Evolutionary conservation across 1,140 invertebrate genomes (phyloP), one percentile per base, ranked within the genome.

Genomic region (Vanessa atalanta): DNA sequence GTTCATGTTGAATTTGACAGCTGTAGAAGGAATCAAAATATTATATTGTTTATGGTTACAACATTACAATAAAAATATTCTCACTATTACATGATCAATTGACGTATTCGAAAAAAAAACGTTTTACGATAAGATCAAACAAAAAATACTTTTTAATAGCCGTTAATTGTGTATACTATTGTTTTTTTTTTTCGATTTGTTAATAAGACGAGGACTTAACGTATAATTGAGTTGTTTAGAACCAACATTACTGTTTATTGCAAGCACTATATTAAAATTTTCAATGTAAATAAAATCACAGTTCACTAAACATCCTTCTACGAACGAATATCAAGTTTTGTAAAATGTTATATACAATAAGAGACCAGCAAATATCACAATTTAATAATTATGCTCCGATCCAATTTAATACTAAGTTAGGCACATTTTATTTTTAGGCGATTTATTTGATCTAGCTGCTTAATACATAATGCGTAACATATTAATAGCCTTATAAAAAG

Each of bases 291-390:
- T 43, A 43, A 9, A 50, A 50, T 50, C 15, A 50, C 48, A 50
- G 9, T 50, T 6, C 48, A 50, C 48, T 50, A 50, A 23, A 26
- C 23, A 57, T 57, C 13, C 53, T 57, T 57, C 53, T 20, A 57
- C 53, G 20, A 57, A 26, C 53, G 12, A 23, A 23, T 23, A 57
- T 57, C 16, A 23, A 57, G 20, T 57, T 57, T 57, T 26, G 16
- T 61, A 61, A 61, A 61, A 61, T 61, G 15, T n/a, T 61, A 61
- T 37, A 68, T 60, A 68, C 53, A 60, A 50, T 37, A 66, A 3
- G 71, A 65, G 63, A 72, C 64, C 50, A 66, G 65, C 47, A 20
- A 26, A 43, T 72, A 72, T 72, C 71, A 72, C 71, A 72, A 72
- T 72, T 53, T 23, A 47, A 37, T 47, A 47, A 53, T 53, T 63